A percentile compares a stretch with the other conserved stretches of the same genome.
Evolutionary conservation across 2,888 invertebrate species (phyloP).

Genomic region (Hydropsyche betteni): DNA sequence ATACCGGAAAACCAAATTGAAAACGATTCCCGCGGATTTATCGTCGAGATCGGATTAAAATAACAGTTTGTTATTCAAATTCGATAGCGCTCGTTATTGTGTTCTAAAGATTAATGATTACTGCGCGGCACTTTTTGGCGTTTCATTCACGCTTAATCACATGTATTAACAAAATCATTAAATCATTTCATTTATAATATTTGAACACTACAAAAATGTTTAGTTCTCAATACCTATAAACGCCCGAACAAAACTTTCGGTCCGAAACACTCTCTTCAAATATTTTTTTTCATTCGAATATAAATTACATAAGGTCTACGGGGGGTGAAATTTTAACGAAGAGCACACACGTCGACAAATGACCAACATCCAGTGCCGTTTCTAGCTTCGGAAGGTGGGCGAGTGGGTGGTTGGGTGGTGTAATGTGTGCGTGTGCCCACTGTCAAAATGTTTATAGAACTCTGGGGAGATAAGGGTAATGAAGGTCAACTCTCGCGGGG

Average conservation of each 20-base stretch:
- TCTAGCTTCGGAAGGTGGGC: neutral
- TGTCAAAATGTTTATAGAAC: conserved; percentile 51
- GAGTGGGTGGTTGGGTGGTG: neutral
- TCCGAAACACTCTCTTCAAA: too few relatives aligned
- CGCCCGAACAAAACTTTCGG: neutral
- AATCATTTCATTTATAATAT: too few relatives aligned
- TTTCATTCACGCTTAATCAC: too few relatives aligned
- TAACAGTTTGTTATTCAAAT: conserved; percentile 26
- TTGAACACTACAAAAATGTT: conserved; percentile 8
- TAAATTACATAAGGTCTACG: conserved; percentile 39
- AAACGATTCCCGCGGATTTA: conserved; percentile 38
- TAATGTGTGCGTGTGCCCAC: conserved; percentile 31
- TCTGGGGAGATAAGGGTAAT: conserved; percentile 51
- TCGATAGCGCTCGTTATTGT: conserved; percentile 13
- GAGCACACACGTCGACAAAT: conserved; percentile 43
- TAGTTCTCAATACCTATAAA: conserved; percentile 6
- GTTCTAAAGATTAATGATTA: neutral
- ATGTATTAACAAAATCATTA: too few relatives aligned
- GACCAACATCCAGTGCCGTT: conserved; percentile 40
- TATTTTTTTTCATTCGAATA: conserved; percentile 33
- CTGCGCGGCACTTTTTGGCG: too few relatives aligned
- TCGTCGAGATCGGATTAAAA: conserved; percentile 11
- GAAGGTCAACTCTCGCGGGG: conserved; percentile 49
- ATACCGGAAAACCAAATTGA: conserved; percentile 39
- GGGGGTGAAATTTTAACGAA: conserved; percentile 49